phyloP scores from a whole-genome alignment of 2,888 invertebrate genomes.

The Mimas tiliae region DNA sequence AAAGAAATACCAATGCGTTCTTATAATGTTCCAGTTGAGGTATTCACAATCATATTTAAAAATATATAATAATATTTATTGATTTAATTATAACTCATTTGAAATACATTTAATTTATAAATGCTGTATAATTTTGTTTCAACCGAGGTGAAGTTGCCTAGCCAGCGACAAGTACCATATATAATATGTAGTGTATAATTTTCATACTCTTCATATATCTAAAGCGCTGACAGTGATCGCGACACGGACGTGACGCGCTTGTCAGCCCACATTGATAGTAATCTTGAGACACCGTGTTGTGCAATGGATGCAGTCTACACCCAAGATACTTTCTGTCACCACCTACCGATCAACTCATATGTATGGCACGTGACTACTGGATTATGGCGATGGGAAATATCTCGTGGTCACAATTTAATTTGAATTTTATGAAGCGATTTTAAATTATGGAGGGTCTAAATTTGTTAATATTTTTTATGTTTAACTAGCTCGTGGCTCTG shows the following conservation, averaged over 20 bases:
- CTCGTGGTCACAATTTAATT: neutral
- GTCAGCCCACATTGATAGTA: conserved; percentile 49
- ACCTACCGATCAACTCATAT: conserved; percentile 31
- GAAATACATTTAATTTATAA: no score
- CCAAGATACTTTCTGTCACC: conserved; percentile 41
- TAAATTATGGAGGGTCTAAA: no score
- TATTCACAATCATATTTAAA: no score
- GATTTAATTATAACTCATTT: no score
- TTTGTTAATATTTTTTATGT: no score
- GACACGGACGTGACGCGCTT: conserved; percentile 40
- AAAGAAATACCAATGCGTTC: no score
- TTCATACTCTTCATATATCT: neutral
- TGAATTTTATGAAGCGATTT: neutral
- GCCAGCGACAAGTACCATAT: no score
- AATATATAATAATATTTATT: no score
- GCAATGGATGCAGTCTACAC: conserved; percentile 38
- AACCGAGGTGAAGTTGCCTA: no score
- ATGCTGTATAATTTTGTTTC: no score
- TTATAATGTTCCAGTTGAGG: no score
- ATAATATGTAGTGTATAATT: neutral
- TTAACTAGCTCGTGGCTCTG: no score
- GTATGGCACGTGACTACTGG: conserved; percentile 18
- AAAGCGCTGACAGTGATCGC: conserved; percentile 6
- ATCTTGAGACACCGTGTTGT: conserved; percentile 42
- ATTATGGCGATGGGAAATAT: conserved; percentile 20